Base-by-base conservation (phyloP, 2,797 vertebrate genomes). In the Florisuga fusca region DNA sequence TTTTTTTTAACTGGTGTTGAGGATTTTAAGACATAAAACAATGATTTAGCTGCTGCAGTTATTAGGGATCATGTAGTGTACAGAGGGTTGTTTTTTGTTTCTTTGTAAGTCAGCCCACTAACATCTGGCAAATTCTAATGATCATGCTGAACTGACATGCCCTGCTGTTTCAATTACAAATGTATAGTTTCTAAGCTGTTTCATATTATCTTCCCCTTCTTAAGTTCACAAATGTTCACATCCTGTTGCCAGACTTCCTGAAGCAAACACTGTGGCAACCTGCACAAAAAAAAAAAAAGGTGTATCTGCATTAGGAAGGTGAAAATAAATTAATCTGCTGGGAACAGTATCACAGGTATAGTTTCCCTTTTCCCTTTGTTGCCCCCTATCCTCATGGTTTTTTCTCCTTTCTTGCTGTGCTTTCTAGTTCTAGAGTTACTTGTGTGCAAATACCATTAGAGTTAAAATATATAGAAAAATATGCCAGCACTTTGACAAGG, bases 261-360 rank as follows among this genome's bases (percentile, higher is more conserved):
- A 88, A 66, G 59, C 46, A 86, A 66, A 38, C 25, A 2, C n/a
- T 67, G 31, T 0, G 4, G 45, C 45, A 41, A 81, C 64, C 84
- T 34, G n/a, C 45, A 66, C 27, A 10, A 61, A 78, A 78, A 54
- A 45, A 34, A 27, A 71, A 50, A 46, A 41, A n/a, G 53, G 4
- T 33, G 1, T 59, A 34, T 81, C 27, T 89, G 45, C 8, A 2
- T 76, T 84, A 76, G 63, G 41, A 87, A 71, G 22, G 59, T 91
- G 51, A 79, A 90, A 95, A 94, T 51, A 77, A 82, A 84, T 62
- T 31, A 45, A 63, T 89, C 53, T 79, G 23, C 27, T 76, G 57
- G 53, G 25, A 82, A 34, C 3, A 18, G 18, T 63, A 43, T 55
- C 45, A 34, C 25, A 48, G 33, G n/a, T 53, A 19, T 14, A 34